phyloP scores from a whole-genome alignment of 2,113 vertebrate genomes.

The Prionailurus bengalensis region DNA sequence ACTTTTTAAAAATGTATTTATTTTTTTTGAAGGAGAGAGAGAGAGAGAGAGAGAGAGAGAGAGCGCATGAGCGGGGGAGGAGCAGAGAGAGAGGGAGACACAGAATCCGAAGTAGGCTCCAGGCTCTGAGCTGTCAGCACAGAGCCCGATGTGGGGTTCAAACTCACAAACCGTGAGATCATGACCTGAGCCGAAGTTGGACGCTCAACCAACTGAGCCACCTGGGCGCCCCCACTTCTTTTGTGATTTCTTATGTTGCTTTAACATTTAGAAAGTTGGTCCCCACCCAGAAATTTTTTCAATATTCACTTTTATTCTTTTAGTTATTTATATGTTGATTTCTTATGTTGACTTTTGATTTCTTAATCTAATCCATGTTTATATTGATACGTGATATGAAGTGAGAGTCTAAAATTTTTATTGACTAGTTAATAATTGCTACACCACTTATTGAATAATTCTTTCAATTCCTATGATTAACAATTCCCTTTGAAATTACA shows the following conservation, averaged over 20 bases:
- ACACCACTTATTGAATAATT: not conserved
- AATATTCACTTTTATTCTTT: constrained; percentile 1
- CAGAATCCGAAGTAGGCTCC: no score
- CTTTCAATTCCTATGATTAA: not conserved
- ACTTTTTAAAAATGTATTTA: no score
- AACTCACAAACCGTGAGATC: no score
- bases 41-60: no score
- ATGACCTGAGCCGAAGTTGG: no score
- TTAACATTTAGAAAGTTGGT: constrained; percentile 8
- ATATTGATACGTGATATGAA: not conserved
- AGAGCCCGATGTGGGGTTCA: no score
- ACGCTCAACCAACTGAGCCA: no score
- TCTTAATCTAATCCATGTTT: not conserved
- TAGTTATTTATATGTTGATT: not conserved
- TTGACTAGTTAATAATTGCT: not conserved
- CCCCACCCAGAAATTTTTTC: not conserved
- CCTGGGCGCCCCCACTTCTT: not conserved
- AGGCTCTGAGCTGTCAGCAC: no score
- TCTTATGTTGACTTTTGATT: not conserved
- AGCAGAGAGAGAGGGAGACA: no score
- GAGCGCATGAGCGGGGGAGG: no score
- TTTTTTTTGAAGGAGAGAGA: no score
- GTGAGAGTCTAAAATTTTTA: not conserved
- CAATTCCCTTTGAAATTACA: constrained; percentile 26
- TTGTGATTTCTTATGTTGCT: not conserved